These are phyloP conservation scores for Chouioia cunea DNA, from an alignment of 2,888 invertebrate species.

Conservation along the genomic window DNA sequence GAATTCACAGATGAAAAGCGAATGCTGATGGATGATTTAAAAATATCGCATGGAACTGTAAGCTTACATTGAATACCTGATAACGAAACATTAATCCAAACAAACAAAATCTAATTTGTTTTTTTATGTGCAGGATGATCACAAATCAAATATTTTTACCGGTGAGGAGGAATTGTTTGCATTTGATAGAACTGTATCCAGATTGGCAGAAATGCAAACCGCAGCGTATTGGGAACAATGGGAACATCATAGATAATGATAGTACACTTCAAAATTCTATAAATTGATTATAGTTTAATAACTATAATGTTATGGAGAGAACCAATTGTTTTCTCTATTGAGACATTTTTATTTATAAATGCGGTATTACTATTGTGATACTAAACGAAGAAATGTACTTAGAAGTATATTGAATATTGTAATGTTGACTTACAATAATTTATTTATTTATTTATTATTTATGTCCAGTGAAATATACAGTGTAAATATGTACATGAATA, in stretches of 20 bases:
- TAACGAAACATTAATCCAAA: conserved; percentile 17
- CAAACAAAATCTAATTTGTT: conserved; percentile 5
- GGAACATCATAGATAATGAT: conserved; percentile 69
- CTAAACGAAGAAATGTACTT: conserved; percentile 29
- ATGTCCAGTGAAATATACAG: conserved; percentile 4
- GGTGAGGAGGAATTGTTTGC: conserved; percentile 99
- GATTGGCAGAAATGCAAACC: conserved; percentile 96
- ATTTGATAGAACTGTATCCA: conserved; percentile 92
- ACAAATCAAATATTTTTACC: conserved; percentile 91
- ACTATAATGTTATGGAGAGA: conserved; percentile 15
- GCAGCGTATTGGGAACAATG: conserved; percentile 92
- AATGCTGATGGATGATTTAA: conserved; percentile 95
- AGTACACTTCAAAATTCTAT: conserved; percentile 45
- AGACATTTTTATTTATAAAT: conserved; percentile 23
- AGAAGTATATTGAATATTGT: conserved; percentile 13
- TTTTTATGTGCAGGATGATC: conserved; percentile 74
- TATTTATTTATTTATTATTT: conserved; percentile 46
- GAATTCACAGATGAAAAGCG: conserved; percentile 83
- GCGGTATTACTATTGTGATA: conserved; percentile 33
- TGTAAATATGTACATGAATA: conserved; percentile 40
- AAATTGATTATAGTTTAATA: conserved; percentile 5
- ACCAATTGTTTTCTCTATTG: conserved; percentile 15
- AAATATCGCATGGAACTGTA: conserved; percentile 82
- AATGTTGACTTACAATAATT: conserved; percentile 28
- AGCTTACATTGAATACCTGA: conserved; percentile 56